phyloP scores from a whole-genome alignment of 2,113 vertebrate species.

The Puma concolor region DNA sequence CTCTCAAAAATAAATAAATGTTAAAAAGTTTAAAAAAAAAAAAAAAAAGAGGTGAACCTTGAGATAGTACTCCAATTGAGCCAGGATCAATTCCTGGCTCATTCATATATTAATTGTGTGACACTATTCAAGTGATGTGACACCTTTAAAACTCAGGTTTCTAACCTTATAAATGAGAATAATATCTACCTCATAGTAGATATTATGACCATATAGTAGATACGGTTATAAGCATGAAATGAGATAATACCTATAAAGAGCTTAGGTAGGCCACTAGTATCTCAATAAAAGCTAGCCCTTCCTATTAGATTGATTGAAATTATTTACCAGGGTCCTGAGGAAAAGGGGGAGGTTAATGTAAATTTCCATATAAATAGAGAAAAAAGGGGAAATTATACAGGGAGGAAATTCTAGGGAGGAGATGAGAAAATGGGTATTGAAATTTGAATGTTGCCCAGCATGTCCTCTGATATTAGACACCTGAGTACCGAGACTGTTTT shows the following conservation, averaged over 20 bases:
- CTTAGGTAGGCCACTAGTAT: not conserved
- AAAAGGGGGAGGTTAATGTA: not conserved
- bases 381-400: not conserved
- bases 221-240: not conserved
- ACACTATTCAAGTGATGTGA: not conserved
- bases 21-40: too few relatives aligned
- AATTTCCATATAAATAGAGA: not conserved
- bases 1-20: too few relatives aligned
- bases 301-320: not conserved
- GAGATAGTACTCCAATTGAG: not conserved
- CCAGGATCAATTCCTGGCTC: not conserved
- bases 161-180: not conserved
- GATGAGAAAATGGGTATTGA: not conserved
- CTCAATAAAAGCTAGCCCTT: not conserved
- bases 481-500: not conserved
- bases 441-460: not conserved
- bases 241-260: not conserved
- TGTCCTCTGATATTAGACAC: not conserved
- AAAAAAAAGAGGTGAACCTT: not conserved
- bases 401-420: not conserved
- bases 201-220: too few relatives aligned
- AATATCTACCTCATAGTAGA: not conserved
- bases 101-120: not conserved
- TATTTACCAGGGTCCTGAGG: not conserved
- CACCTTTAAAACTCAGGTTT: not conserved